Conservation (phyloP, 2,888 invertebrate species). For the Hecatera dysodea region DNA sequence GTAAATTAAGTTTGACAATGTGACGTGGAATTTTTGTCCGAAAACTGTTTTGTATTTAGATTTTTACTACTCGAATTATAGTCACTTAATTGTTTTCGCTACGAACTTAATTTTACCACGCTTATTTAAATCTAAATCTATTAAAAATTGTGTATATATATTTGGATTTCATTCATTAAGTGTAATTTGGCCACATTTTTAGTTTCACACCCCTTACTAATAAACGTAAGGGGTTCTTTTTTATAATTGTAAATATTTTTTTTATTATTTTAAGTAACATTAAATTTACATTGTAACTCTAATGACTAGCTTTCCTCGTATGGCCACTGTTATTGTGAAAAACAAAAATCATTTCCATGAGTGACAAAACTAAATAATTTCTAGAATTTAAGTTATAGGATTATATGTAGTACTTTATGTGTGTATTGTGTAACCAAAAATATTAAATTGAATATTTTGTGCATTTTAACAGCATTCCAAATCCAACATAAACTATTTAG, state of each 20-base stretch:
- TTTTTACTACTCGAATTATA: conserved; percentile 41
- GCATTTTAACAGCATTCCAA: conserved; percentile 13
- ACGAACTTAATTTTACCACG: conserved; percentile 66
- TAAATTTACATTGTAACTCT: conserved; percentile 89
- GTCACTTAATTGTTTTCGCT: conserved; percentile 57
- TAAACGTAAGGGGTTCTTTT: conserved; percentile 81
- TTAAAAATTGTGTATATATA: conserved; percentile 89
- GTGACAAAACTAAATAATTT: conserved; percentile 61
- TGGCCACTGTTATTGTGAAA: conserved; percentile 84
- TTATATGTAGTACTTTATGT: conserved; percentile 59
- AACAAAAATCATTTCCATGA: conserved; percentile 63
- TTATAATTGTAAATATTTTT: conserved; percentile 87
- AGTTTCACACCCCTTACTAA: conserved; percentile 86
- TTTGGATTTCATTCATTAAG: conserved; percentile 89
- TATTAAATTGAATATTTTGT: conserved; percentile 38
- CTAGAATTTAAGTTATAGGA: conserved; percentile 57
- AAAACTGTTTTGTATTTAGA: conserved; percentile 7
- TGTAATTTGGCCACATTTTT: conserved; percentile 91
- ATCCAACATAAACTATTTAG: background rate
- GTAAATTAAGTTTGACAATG: conserved; percentile 30
- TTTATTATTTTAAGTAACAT: conserved; percentile 79
- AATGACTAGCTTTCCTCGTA: conserved; percentile 90
- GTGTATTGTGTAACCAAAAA: conserved; percentile 72
- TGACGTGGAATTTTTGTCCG: conserved; percentile 45
- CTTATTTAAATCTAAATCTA: conserved; percentile 74